phyloP scores from a whole-genome alignment of 2,888 invertebrate species.

The Oscheius myriophilus region DNA sequence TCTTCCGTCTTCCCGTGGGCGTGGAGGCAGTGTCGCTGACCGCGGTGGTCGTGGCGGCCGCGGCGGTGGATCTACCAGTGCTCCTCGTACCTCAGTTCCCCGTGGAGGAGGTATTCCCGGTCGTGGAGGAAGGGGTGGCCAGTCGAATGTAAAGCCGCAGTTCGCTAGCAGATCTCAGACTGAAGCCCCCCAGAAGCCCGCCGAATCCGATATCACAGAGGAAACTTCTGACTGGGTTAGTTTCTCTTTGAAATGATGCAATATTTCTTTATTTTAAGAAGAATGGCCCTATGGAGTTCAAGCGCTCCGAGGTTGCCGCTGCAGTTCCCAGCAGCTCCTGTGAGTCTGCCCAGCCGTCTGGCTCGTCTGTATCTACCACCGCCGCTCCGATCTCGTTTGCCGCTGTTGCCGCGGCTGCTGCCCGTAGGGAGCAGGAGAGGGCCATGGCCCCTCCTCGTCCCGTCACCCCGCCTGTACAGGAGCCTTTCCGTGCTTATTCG shows the following conservation, averaged over 20 bases:
- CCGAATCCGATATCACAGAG: constrained; percentile 32
- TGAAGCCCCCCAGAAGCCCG: constrained; percentile 20
- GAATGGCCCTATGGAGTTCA: constrained; percentile 32
- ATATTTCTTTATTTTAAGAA: constrained; percentile 29
- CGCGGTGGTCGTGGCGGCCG: constrained; percentile 35
- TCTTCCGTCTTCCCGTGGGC: constrained; percentile 13
- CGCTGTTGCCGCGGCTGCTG: constrained; percentile 51
- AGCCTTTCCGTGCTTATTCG: constrained; percentile 4
- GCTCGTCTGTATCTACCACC: constrained; percentile 38
- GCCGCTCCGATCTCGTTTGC: constrained; percentile 52
- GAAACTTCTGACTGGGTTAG: constrained; percentile 37
- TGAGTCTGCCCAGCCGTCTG: constrained; percentile 30
- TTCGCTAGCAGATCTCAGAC: constrained; percentile 24
- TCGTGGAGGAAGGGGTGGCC: constrained; percentile 47
- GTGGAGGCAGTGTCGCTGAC: constrained; percentile 20
- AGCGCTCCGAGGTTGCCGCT: constrained; percentile 22
- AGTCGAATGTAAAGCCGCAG: constrained; percentile 25
- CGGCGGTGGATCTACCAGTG: constrained; percentile 25
- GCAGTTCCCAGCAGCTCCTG: constrained; percentile 7
- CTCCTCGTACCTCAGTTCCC: constrained; percentile 34
- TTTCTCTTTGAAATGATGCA: not conserved
- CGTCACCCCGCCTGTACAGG: constrained; percentile 7
- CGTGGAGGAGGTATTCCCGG: constrained; percentile 26
- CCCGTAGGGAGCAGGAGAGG: constrained; percentile 42
- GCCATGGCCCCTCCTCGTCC: constrained; percentile 33